Evolutionary conservation across 2,113 vertebrate genomes (phyloP).

Genomic region (Platichthys stellatus): DNA sequence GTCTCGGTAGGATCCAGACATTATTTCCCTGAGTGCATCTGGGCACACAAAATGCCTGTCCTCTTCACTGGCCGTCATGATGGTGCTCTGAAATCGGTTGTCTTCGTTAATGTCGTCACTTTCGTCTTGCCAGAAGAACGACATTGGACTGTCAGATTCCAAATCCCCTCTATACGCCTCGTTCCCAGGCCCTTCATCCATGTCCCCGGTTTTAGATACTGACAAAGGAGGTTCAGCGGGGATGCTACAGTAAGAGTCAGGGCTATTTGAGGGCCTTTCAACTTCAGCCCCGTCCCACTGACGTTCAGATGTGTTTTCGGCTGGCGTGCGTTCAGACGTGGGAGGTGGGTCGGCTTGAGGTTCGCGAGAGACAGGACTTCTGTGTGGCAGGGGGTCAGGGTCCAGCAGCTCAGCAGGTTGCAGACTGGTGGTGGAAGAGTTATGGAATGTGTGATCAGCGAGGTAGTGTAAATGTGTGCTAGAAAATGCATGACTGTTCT

Average conservation of each 20-base stretch:
- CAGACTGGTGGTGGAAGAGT: background rate
- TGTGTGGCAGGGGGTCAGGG: background rate
- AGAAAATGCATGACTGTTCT: background rate
- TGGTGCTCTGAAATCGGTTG: slow-evolving; percentile 29
- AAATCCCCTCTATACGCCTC: background rate
- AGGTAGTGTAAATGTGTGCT: background rate
- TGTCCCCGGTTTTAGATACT: background rate
- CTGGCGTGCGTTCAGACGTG: slow-evolving; percentile 31
- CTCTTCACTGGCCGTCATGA: slow-evolving; percentile 37
- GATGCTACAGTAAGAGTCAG: background rate
- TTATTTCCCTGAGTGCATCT: slow-evolving; percentile 57
- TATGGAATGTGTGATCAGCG: no score
- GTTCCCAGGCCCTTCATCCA: background rate
- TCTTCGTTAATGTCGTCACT: slow-evolving; percentile 40
- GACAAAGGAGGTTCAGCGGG: slow-evolving; percentile 17
- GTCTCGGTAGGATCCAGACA: slow-evolving; percentile 41
- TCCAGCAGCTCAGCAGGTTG: slow-evolving; percentile 7
- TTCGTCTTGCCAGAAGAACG: slow-evolving; percentile 42
- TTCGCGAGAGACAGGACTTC: background rate
- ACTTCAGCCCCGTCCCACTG: slow-evolving; percentile 9
- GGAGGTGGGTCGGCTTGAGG: slow-evolving; percentile 2
- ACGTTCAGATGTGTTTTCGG: slow-evolving; percentile 34
- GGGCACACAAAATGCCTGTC: slow-evolving; percentile 70
- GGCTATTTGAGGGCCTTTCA: slow-evolving; percentile 24
- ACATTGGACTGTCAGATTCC: slow-evolving; percentile 36